These are phyloP conservation scores for Scolopax mira DNA, from an alignment of 2,113 vertebrate genomes.

Conservation along the genomic window DNA sequence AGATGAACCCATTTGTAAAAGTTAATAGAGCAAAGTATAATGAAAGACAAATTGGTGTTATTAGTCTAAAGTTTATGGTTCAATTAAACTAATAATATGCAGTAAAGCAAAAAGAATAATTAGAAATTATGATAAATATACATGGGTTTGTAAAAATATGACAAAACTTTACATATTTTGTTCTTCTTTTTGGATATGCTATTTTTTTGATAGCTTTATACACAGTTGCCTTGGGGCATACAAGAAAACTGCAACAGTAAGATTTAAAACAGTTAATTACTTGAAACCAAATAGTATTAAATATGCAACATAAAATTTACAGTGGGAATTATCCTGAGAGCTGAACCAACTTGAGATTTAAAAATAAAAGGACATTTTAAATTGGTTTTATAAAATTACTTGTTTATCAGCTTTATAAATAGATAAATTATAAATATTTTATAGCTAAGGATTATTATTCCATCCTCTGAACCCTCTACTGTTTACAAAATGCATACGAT, in stretches of 20 bases:
- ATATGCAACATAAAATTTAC: slow-evolving; percentile 28
- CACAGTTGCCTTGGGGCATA: slow-evolving; percentile 44
- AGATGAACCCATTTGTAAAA: slow-evolving; percentile 47
- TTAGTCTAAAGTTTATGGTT: slow-evolving; percentile 50
- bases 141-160: slow-evolving; percentile 12
- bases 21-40: slow-evolving; percentile 61
- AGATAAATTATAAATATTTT: slow-evolving; percentile 28
- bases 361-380: not conserved
- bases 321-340: not conserved
- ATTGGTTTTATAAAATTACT: slow-evolving; percentile 15
- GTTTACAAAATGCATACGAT: not conserved
- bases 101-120: slow-evolving; percentile 53
- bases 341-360: not conserved
- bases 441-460: not conserved
- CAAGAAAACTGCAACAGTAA: not conserved
- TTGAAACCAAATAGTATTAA: slow-evolving; percentile 41
- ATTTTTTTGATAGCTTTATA: not conserved
- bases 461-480: not conserved
- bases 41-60: slow-evolving; percentile 57
- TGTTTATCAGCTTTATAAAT: slow-evolving; percentile 16
- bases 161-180: slow-evolving; percentile 2
- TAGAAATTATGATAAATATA: slow-evolving; percentile 53
- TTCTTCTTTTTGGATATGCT: not conserved
- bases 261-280: not conserved
- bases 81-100: slow-evolving; percentile 52